A percentile compares a stretch with the other conserved stretches of the same genome.
Evolutionary conservation across 2,113 vertebrate genomes (phyloP).

Genomic region (Microtus pennsylvanicus): DNA sequence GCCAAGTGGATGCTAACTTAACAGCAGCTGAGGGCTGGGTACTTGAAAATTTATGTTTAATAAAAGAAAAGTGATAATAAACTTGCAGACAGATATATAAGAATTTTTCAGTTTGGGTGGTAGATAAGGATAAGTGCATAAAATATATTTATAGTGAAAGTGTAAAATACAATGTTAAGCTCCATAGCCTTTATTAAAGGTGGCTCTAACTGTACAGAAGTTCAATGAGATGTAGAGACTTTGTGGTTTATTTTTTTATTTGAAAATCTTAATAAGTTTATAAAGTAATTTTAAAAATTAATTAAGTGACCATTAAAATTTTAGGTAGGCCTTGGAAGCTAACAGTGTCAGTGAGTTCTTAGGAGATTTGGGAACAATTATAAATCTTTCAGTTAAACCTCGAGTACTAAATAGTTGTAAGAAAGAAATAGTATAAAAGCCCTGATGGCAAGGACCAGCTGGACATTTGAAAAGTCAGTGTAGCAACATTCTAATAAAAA

Average conservation of each 20-base stretch:
- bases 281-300: not conserved
- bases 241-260: not conserved
- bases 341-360: not conserved
- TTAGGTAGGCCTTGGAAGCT: not conserved
- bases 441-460: not conserved
- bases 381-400: not conserved
- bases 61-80: conserved; percentile 16
- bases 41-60: not conserved
- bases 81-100: conserved; percentile 7
- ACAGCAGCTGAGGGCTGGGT: not conserved
- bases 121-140: not conserved
- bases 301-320: not conserved
- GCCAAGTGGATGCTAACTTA: not conserved
- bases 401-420: not conserved
- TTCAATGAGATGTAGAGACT: not conserved
- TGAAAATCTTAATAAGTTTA: not conserved
- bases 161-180: not conserved
- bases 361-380: not conserved
- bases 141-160: not conserved
- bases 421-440: not conserved
- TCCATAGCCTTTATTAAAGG: not conserved
- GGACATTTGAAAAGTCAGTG: not conserved
- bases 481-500: not conserved
- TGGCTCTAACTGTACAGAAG: not conserved
- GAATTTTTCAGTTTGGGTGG: not conserved